These are phyloP conservation scores for Greenwoodochromis staneri DNA, from an alignment of 2,113 vertebrate genomes.

Conservation along the genomic window DNA sequence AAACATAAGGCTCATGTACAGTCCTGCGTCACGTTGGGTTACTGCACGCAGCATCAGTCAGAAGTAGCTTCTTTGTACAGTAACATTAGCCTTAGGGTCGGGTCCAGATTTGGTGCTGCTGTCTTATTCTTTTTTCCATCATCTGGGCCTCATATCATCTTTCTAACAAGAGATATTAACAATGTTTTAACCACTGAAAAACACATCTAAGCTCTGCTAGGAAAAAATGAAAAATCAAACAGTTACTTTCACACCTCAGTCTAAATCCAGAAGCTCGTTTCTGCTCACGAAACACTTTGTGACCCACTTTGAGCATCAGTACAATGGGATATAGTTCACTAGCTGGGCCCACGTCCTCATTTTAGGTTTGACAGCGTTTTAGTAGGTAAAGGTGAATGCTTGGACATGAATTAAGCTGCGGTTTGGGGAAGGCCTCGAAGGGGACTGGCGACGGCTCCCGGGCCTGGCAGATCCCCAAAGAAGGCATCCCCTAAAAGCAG, in stretches of 20 bases:
- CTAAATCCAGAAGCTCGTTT: not conserved
- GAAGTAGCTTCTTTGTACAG: not conserved
- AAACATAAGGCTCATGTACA: not conserved
- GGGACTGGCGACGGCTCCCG: accelerated
- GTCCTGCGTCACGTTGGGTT: not conserved
- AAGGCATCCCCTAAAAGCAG: not conserved
- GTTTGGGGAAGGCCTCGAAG: not conserved
- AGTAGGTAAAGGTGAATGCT: not conserved
- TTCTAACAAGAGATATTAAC: not conserved
- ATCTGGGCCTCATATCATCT: not conserved
- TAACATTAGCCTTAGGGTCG: not conserved
- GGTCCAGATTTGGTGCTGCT: not conserved
- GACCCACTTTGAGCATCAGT: not conserved
- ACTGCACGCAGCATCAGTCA: not conserved
- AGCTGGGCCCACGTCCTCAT: not conserved
- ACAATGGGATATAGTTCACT: not conserved
- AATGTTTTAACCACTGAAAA: not conserved
- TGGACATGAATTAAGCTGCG: not conserved
- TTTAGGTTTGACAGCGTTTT: not conserved
- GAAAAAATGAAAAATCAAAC: not conserved
- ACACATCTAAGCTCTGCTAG: not conserved
- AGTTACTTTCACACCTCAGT: not conserved
- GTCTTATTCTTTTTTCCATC: not conserved
- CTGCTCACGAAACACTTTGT: not conserved
- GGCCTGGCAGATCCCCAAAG: not conserved